These are phyloP conservation scores for Candoia aspera DNA, from an alignment of 2,113 vertebrate species.

Conservation along the genomic window DNA sequence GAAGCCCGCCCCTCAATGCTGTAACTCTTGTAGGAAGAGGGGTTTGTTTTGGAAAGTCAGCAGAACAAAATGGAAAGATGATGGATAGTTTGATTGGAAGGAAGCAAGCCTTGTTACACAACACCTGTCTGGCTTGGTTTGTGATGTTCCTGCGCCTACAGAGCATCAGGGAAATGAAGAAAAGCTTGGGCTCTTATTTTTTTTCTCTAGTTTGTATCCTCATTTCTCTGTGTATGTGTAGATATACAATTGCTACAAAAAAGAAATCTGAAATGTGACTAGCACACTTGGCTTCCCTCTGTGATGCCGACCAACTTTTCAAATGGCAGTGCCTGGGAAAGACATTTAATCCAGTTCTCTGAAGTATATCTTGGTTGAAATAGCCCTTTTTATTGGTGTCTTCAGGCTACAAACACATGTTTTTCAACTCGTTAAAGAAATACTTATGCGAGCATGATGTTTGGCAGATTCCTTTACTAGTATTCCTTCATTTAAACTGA, in stretches of 20 bases:
- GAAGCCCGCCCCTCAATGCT: constrained; percentile 58
- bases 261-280: constrained; percentile 57
- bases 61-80: neutral
- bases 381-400: neutral
- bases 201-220: constrained; percentile 1
- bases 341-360: constrained; percentile 53
- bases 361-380: constrained; percentile 20
- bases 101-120: too few species aligned
- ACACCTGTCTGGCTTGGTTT: neutral
- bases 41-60: neutral
- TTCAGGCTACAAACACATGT: neutral
- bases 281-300: constrained; percentile 67
- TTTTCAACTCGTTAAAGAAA: neutral
- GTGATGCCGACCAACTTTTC: constrained; percentile 71
- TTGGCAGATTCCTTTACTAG: neutral
- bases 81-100: neutral
- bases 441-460: neutral
- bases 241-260: neutral
- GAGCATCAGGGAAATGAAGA: neutral
- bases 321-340: constrained; percentile 61
- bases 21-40: neutral
- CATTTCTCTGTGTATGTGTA: neutral
- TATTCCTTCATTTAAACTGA: neutral
- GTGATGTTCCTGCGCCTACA: neutral
- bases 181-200: neutral